phyloP scores from a whole-genome alignment of 1,140 invertebrate genomes.

The Trichomalopsis sarcophagae region DNA sequence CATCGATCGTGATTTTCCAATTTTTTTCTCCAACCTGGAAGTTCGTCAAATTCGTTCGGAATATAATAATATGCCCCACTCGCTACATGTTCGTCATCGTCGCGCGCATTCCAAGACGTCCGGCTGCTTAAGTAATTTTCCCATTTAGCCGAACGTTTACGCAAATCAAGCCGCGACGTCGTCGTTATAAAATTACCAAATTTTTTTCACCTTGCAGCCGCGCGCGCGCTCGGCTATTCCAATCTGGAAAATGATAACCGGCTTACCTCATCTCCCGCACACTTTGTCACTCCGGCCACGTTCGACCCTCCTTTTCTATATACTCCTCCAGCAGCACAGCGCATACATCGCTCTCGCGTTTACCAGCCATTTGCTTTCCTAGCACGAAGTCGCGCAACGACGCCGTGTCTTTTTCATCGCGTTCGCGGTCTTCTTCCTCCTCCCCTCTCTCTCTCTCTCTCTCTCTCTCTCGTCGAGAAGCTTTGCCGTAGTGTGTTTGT shows the following conservation, averaged over 20 bases:
- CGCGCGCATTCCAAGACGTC: too few species aligned
- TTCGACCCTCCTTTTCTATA: constrained; percentile 34
- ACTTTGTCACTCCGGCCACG: constrained; percentile 41
- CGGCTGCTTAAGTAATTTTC: not conserved
- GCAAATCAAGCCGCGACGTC: not conserved
- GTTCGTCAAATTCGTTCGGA: too few species aligned
- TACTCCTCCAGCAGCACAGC: not conserved
- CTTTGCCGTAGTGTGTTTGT: not conserved
- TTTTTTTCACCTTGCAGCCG: not conserved
- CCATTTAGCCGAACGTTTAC: not conserved
- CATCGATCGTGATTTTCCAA: not conserved
- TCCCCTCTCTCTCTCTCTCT: too few species aligned
- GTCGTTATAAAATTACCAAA: not conserved
- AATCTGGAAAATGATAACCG: not conserved
- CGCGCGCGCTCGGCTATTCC: not conserved
- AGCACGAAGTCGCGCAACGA: constrained; percentile 36
- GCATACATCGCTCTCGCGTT: not conserved
- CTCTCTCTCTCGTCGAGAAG: not conserved
- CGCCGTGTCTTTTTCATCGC: constrained; percentile 6
- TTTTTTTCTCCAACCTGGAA: too few species aligned
- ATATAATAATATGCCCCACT: too few species aligned
- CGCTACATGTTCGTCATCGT: too few species aligned
- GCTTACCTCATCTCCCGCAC: not conserved
- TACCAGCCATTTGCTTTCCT: constrained; percentile 38
- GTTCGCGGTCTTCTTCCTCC: not conserved